Evolutionary conservation across 2,113 vertebrate genomes (phyloP).

Genomic region (Cyprinodon variegatus): DNA sequence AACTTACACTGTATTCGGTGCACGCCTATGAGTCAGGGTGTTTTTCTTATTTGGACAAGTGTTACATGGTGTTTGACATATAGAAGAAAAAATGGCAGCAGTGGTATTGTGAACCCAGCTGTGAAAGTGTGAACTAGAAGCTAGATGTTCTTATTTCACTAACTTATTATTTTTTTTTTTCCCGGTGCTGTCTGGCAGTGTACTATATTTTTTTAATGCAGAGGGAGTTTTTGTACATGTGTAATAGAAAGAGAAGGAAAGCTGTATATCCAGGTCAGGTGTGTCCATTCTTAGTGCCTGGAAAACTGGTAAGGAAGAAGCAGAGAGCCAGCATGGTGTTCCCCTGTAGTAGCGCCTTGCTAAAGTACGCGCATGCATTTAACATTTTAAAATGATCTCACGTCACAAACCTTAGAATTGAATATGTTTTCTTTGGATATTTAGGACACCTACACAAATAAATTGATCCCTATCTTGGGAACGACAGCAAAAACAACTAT

Average conservation of each 20-base stretch:
- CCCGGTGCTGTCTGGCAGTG: too few relatives aligned
- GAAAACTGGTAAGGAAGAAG: conserved; percentile 39
- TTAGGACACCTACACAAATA: background rate
- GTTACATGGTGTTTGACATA: conserved; percentile 85
- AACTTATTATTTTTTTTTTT: conserved; percentile 69
- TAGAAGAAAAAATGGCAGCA: conserved; percentile 68
- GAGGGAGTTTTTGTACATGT: conserved; percentile 78
- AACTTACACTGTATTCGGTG: conserved; percentile 77
- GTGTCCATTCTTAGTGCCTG: conserved; percentile 35
- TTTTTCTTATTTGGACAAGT: conserved; percentile 70
- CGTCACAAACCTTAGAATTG: background rate
- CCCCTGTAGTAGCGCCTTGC: background rate
- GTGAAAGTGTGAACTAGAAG: conserved; percentile 86
- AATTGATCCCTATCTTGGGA: background rate
- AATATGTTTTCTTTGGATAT: background rate
- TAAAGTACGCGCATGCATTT: background rate
- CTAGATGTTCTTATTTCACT: conserved; percentile 72
- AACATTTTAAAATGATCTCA: background rate
- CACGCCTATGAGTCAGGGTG: conserved; percentile 81
- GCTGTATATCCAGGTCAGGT: conserved; percentile 57
- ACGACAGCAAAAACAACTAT: too few relatives aligned
- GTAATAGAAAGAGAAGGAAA: conserved; percentile 49
- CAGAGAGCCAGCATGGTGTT: conserved; percentile 32
- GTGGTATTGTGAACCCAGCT: conserved; percentile 88
- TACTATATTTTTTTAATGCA: conserved; percentile 77